Conservation (phyloP, 2,797 vertebrate species). For the Pagetopsis macropterus region DNA sequence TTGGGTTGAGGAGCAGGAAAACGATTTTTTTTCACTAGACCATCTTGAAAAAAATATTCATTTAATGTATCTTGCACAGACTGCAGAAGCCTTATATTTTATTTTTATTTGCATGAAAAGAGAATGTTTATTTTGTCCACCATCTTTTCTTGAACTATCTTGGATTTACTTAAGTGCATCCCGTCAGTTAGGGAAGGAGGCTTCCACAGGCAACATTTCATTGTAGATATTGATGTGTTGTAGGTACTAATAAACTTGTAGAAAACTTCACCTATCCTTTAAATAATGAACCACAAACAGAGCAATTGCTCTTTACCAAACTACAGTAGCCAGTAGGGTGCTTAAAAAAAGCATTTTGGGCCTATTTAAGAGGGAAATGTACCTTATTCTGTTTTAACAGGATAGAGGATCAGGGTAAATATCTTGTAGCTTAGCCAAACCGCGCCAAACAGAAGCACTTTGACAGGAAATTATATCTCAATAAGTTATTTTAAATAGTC, state of each 20-base stretch:
- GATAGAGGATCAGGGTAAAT: background rate
- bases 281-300: constrained; percentile 20
- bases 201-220: background rate
- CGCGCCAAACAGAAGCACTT: constrained; percentile 21
- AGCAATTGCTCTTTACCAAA: constrained; percentile 15
- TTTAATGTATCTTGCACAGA: background rate
- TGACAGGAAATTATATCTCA: constrained; percentile 33
- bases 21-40: background rate
- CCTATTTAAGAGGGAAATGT: constrained; percentile 16
- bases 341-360: constrained; percentile 3
- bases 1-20: background rate
- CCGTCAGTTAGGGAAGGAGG: background rate
- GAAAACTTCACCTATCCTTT: constrained; percentile 10
- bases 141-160: background rate
- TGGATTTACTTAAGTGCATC: background rate
- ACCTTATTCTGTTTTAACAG: constrained; percentile 9
- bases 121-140: background rate
- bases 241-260: constrained; percentile 2
- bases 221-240: background rate
- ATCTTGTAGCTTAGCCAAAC: constrained; percentile 18
- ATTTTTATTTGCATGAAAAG: constrained; percentile 17
- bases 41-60: background rate
- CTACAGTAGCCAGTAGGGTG: background rate
- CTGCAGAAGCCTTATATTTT: background rate
- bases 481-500: constrained; percentile 25